phyloP scores from a whole-genome alignment of 2,113 vertebrate species.

The Pteruthius melanotis region DNA sequence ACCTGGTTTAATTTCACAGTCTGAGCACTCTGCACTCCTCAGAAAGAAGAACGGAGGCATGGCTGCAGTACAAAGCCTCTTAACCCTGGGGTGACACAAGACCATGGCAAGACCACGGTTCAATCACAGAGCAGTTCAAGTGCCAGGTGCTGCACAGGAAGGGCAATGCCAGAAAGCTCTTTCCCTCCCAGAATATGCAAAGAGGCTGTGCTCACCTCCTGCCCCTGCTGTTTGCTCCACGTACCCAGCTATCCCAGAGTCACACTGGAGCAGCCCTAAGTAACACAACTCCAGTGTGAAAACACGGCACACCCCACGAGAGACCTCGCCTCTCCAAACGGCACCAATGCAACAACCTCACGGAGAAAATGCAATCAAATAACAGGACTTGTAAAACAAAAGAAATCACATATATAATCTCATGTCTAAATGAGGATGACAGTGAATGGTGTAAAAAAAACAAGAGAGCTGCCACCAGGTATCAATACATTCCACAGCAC shows the following conservation, averaged over 20 bases:
- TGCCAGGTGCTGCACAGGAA: not conserved
- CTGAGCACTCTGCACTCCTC: not conserved
- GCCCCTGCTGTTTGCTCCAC: not conserved
- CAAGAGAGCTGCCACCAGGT: constrained; percentile 32
- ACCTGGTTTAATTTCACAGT: constrained; percentile 1
- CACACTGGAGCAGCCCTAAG: not conserved
- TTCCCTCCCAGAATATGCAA: not conserved
- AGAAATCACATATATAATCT: constrained; percentile 20
- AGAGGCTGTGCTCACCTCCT: not conserved
- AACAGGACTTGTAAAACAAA: constrained; percentile 8
- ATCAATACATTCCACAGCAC: constrained; percentile 65
- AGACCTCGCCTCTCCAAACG: not conserved
- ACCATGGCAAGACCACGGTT: not conserved
- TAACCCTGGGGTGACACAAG: not conserved
- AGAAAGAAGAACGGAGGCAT: not conserved
- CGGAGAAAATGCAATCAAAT: not conserved
- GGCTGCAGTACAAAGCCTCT: not conserved
- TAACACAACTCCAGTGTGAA: not conserved
- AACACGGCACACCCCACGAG: not conserved
- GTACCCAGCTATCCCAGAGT: not conserved
- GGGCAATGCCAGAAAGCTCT: fast-evolving
- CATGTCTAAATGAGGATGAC: constrained; percentile 42
- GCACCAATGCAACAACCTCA: not conserved
- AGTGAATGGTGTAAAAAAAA: constrained; percentile 31
- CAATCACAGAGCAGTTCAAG: not conserved